Evolutionary conservation across 35 echinoderm and acorn worm genomes (phyloP).

Genomic region (Amphiura filiformis): DNA sequence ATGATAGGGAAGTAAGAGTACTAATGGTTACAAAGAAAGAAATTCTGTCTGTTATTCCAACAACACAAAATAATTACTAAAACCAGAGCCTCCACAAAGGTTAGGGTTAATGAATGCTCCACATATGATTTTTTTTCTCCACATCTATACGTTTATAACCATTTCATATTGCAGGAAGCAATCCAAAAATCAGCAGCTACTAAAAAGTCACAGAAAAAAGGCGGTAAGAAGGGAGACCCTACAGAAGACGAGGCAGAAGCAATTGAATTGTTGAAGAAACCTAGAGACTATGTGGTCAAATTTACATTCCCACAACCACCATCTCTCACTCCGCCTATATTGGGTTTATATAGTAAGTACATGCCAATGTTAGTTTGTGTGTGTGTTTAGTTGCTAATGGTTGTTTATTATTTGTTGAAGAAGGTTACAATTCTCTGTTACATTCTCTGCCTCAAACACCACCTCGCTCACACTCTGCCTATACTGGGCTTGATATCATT

Average conservation of each 20-base stretch:
- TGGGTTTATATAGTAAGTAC: slow-evolving; percentile 88
- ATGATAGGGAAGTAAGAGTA: too few relatives aligned
- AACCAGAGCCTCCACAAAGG: too few relatives aligned
- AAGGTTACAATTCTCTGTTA: background rate
- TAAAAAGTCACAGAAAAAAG: background rate
- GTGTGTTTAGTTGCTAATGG: background rate
- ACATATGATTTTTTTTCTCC: too few relatives aligned
- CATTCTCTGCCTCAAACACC: background rate
- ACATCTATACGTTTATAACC: too few relatives aligned
- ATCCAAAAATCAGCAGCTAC: background rate
- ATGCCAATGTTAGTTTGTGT: too few relatives aligned
- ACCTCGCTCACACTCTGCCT: too few relatives aligned
- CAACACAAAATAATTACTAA: too few relatives aligned
- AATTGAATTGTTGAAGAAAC: slow-evolving; percentile 88
- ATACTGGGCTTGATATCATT: too few relatives aligned
- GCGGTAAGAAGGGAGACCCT: slow-evolving; percentile 66
- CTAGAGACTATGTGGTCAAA: slow-evolving; percentile 88
- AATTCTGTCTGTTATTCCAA: too few relatives aligned
- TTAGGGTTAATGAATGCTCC: too few relatives aligned
- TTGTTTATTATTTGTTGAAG: background rate
- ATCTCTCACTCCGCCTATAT: slow-evolving; percentile 76
- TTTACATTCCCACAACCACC: slow-evolving; percentile 90
- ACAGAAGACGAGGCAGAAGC: slow-evolving; percentile 72
- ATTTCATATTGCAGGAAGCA: background rate
- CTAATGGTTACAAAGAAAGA: too few relatives aligned